These are phyloP conservation scores for Macaca nemestrina DNA, from an alignment of 2,113 vertebrate genomes.

Conservation along the genomic window DNA sequence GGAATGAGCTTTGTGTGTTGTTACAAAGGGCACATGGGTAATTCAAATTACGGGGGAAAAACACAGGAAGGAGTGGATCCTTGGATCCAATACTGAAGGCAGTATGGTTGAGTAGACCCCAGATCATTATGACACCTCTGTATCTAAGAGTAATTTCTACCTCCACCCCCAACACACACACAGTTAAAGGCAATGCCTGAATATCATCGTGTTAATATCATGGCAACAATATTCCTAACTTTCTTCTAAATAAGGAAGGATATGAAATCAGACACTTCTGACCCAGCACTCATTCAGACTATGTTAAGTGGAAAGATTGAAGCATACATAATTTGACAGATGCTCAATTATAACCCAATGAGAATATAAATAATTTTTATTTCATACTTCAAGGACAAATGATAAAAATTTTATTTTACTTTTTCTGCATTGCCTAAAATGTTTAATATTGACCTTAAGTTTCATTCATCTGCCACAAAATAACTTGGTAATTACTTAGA, in stretches of 20 bases:
- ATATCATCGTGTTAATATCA: background rate
- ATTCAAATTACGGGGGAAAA: background rate
- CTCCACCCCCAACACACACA: fast-evolving
- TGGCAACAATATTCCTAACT: background rate
- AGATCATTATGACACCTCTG: background rate
- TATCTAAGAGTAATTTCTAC: background rate
- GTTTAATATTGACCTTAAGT: background rate
- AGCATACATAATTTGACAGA: background rate
- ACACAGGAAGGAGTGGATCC: background rate
- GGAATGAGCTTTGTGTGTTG: background rate
- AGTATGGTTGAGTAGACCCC: background rate
- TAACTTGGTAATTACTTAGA: background rate
- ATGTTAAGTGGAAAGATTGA: background rate
- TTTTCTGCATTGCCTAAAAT: background rate
- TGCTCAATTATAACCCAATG: background rate
- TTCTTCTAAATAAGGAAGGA: background rate
- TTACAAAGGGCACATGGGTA: background rate
- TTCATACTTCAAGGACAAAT: background rate
- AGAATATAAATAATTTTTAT: background rate
- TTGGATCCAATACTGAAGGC: background rate
- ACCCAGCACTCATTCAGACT: background rate
- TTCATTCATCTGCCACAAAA: background rate
- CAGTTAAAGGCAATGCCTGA: background rate
- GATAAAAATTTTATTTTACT: background rate
- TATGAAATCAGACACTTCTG: background rate